Evolutionary conservation across 2,113 vertebrate species (phyloP).

Genomic region (Neomonachus schauinslandi): DNA sequence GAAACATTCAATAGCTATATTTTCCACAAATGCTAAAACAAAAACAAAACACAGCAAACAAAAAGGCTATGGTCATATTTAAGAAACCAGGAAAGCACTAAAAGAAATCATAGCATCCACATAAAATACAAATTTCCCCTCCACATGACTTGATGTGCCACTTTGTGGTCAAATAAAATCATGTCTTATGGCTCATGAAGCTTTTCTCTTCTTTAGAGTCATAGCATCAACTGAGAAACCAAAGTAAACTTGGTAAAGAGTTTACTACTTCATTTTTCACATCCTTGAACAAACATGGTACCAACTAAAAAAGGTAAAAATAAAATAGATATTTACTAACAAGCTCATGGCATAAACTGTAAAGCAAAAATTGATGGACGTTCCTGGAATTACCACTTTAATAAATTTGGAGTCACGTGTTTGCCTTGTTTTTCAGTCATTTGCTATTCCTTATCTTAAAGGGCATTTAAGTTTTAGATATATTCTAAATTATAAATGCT

Average conservation of each 20-base stretch:
- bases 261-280: constrained; percentile 49
- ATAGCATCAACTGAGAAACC: not conserved
- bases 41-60: not conserved
- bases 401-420: not conserved
- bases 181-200: not conserved
- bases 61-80: not conserved
- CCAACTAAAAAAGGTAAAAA: not conserved
- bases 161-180: not conserved
- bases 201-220: not conserved
- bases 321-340: constrained; percentile 48
- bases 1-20: not conserved
- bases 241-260: constrained; percentile 24
- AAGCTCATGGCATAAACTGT: not conserved
- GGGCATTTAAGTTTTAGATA: not conserved
- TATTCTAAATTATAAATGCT: not conserved
- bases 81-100: not conserved
- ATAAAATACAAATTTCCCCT: not conserved
- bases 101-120: not conserved
- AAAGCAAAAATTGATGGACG: not conserved
- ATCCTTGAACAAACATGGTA: constrained; percentile 59
- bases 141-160: not conserved
- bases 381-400: not conserved
- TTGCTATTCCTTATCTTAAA: not conserved
- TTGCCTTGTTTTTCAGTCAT: not conserved
- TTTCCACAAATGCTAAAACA: not conserved